Base-by-base conservation (phyloP, 2,888 invertebrate genomes). In the Cataglyphis rosenhaueri region DNA sequence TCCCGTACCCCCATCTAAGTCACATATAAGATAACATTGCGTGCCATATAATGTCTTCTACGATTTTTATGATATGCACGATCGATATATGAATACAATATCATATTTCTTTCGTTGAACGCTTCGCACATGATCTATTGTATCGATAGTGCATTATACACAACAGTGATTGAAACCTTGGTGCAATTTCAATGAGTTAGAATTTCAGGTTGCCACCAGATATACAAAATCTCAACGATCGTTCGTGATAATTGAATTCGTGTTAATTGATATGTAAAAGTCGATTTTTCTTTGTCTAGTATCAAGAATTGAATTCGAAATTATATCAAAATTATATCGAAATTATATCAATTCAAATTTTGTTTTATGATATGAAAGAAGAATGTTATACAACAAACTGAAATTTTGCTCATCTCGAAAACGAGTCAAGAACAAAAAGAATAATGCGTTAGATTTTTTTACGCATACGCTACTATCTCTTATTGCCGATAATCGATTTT, bases 101-200 rank as follows among this genome's bases (percentile, higher is more conserved):
- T 76, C 29, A 71, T 6, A 57, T 76, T 41, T 76, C 76, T 18
- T 57, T 57, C n/a, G 29, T 76, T 57, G 21, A 76, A 76, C n/a
- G 15, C 71, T 76, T 76, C 35, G 15, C 41, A 12, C 25, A 32
- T 21, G 15, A 71, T 70, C 55, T 57, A 5, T 57, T 75, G 38
- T 57, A 68, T 76, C 55, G 57, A 55, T 10, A 21, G 1, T 52
- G 52, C 15, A 41, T 15, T 21, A 5, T 35, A 12, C 29, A n/a
- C 29, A n/a, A 71, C 8, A 12, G 55, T 29, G 18, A 76, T 41
- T 12, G 38, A 76, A 70, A 32, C 29, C n/a, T 52, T 8, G 41
- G 2, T 70, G 57, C 8, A 55, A 68, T 70, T 76, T 76, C 29
- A 41, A 18, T 41, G n/a, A 29, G 73, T 76, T 70, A 15, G n/a